Evolutionary conservation across 2,888 invertebrate species (phyloP).

Genomic region (Neoscelio sp.): DNA sequence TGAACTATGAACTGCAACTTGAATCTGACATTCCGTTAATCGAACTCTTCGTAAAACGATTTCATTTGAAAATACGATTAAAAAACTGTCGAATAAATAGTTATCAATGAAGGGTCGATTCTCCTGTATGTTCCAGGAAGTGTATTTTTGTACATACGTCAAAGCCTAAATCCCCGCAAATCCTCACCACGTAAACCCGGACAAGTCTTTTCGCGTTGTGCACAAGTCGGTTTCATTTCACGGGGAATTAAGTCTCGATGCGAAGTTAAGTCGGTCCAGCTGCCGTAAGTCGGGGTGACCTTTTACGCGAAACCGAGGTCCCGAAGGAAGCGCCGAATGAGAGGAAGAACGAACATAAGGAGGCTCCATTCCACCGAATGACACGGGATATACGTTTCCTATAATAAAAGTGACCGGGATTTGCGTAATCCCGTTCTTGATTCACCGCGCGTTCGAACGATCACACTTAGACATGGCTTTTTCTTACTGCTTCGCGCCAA

Average conservation of each 20-base stretch:
- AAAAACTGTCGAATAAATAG: slow-evolving; percentile 36
- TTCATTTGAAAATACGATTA: slow-evolving; percentile 33
- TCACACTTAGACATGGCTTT: slow-evolving; percentile 37
- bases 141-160: slow-evolving; percentile 67
- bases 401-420: slow-evolving; percentile 80
- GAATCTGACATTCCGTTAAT: slow-evolving; percentile 5
- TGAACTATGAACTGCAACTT: no score
- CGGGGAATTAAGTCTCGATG: slow-evolving; percentile 82
- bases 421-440: slow-evolving; percentile 80
- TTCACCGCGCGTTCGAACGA: slow-evolving; percentile 44
- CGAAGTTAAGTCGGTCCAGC: slow-evolving; percentile 79
- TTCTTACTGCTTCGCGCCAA: slow-evolving; percentile 54
- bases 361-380: slow-evolving; percentile 59
- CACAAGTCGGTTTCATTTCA: slow-evolving; percentile 80
- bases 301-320: slow-evolving; percentile 70
- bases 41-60: slow-evolving; percentile 3
- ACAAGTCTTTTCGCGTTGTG: slow-evolving; percentile 74
- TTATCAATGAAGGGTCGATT: background rate
- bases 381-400: slow-evolving; percentile 72
- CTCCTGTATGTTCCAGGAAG: slow-evolving; percentile 48
- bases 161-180: slow-evolving; percentile 76
- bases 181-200: slow-evolving; percentile 78
- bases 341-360: slow-evolving; percentile 65
- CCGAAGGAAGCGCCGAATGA: slow-evolving; percentile 61
- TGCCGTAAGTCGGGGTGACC: slow-evolving; percentile 77